phyloP scores from a whole-genome alignment of 1,140 invertebrate genomes.

The Eupristina koningsbergeri region DNA sequence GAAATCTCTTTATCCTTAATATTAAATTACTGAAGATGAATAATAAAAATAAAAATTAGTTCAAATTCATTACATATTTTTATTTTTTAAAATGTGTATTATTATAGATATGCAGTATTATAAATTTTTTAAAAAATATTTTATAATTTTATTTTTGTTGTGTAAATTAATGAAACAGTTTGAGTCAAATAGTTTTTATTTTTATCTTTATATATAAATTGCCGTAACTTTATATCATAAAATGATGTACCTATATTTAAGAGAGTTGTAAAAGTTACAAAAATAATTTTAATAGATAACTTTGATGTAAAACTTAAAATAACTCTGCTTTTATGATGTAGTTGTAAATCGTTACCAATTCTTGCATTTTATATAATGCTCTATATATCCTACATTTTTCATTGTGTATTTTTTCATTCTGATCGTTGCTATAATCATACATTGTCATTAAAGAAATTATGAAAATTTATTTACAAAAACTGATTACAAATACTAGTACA shows the following conservation, averaged over 20 bases:
- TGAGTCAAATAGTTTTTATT: background rate
- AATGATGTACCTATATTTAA: constrained; percentile 59
- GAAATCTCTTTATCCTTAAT: background rate
- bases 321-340: constrained; percentile 49
- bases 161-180: background rate
- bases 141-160: constrained; percentile 5
- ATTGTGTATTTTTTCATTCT: constrained; percentile 57
- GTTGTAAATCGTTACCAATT: constrained; percentile 44
- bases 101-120: constrained; percentile 28
- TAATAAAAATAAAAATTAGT: background rate
- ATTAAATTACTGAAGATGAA: background rate
- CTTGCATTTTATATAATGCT: constrained; percentile 50
- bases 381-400: constrained; percentile 51
- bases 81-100: background rate
- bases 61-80: background rate
- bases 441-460: constrained; percentile 56
- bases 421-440: constrained; percentile 56
- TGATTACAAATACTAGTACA: constrained; percentile 61
- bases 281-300: constrained; percentile 48
- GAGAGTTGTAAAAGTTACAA: constrained; percentile 47
- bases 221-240: constrained; percentile 56
- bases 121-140: constrained; percentile 12
- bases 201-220: constrained; percentile 45
- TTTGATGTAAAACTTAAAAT: constrained; percentile 48
- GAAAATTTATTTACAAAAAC: constrained; percentile 64